Base-by-base conservation (phyloP, 2,888 invertebrate genomes). In the Synanthedon myopaeformis region DNA sequence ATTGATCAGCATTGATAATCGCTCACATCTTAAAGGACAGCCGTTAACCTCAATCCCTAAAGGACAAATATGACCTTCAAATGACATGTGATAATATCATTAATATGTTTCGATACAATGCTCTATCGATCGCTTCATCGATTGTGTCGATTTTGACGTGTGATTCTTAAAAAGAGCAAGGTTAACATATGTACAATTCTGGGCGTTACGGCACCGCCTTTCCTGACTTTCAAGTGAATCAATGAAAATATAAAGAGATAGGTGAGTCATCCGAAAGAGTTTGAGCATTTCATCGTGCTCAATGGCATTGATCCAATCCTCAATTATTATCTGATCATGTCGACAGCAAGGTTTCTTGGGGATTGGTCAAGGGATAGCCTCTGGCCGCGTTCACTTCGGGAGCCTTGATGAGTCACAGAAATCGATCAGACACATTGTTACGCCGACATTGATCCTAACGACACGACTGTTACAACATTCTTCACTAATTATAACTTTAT, bases 331-430 rank as follows among this genome's bases (percentile, higher is more conserved):
- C 76, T 71, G 59, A 67, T 65, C 57, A 54, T 58, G 74, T 79
- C 73, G 84, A 83, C 82, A 82, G 83, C 82, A 84, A 86, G 85
- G 85, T 69, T 74, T 35, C 65, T 64, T 69, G 77, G 80, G 23
- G 79, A 74, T 72, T 75, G 83, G 82, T 81, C 82, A 84, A 82
- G 80, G 84, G 83, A 80, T 82, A 76, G 69, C 64, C 61, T 55
- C 42, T 52, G 60, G 60, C 65, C 66, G 69, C 78, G 81, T 81
- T 83, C 80, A 80, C 76, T 79, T 75, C 72, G 59, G 35, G 64
- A 70, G 59, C 76, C 63, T 61, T 76, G 74, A 74, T 82, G 83
- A 82, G 69, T 83, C 82, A 79, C 62, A 66, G 61, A 66, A 62
- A 59, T 63, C 67, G 71, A 70, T 73, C 69, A 67, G 58, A 61